Evolutionary conservation across 2,113 vertebrate species (phyloP), one percentile per base, ranked within the genome.

Genomic region (Oryzias javanicus): DNA sequence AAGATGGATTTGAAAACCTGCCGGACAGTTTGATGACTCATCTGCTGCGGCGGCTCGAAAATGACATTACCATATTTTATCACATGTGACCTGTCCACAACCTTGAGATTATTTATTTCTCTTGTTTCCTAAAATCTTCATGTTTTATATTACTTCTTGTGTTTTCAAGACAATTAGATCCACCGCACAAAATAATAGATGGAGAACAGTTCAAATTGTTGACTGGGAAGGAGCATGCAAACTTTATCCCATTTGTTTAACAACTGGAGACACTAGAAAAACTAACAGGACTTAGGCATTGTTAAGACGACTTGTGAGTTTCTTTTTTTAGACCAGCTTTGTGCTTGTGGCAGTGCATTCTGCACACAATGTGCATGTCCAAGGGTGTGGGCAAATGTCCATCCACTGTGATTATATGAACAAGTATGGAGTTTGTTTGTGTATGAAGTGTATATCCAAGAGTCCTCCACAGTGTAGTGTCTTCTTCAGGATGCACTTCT

Each of bases 51-150:
- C 70, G 15, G 70, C 76, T 67, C 67, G 14, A 69, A 63, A 76
- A 81, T 84, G 76, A 65, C 73, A 67, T 83, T 74, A 77, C 76
- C 83, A 84, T 83, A 78, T 64, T 73, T 64, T 89, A 79, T 72
- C 83, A 81, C 69, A 78, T 35, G 73, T n/a, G 29, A 25, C 70
- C 46, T 54, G 60, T 74, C 69, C 54, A 41, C 63, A 75, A 58
- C 68, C 40, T 66, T 56, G 0, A 17, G 25, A 55, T 45, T 24
- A 14, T 44, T 57, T 13, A 0, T 51, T 56, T 50, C 52, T 44
- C 57, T 42, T 41, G 22, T 1, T 14, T 49, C 15, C 13, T 52
- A 22, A 57, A 66, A 80, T 85, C 41, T 63, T 80, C 66, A 52
- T 62, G n/a, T 44, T 19, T 53, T 51, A n/a, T 56, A 25, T 51